These are phyloP conservation scores for Labeo rohita DNA, from an alignment of 2,113 vertebrate species.

Conservation along the genomic window DNA sequence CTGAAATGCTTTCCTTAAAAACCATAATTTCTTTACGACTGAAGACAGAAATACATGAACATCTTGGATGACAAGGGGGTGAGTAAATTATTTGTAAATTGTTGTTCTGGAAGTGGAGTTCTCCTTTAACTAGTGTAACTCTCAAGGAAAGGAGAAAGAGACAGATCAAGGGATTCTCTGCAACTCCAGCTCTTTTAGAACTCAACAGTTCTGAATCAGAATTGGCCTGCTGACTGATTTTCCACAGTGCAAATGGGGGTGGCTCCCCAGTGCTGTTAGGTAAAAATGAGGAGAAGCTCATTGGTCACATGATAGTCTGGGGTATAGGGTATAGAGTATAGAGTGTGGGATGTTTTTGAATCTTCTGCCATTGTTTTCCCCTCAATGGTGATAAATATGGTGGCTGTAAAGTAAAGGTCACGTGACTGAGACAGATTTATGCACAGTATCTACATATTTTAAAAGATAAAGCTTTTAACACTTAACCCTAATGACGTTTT, in stretches of 20 bases:
- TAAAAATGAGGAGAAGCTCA: too few species aligned
- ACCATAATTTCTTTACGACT: too few species aligned
- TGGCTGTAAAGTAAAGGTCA: slow-evolving; percentile 1
- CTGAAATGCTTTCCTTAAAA: too few species aligned
- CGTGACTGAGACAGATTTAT: slow-evolving; percentile 21
- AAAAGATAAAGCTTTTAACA: not conserved
- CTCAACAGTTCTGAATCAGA: not conserved
- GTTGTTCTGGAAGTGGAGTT: too few species aligned
- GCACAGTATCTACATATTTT: not conserved
- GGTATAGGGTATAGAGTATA: too few species aligned
- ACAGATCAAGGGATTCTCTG: not conserved
- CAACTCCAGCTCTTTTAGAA: not conserved
- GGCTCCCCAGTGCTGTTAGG: too few species aligned
- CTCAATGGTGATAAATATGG: slow-evolving; percentile 7
- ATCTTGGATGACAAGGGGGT: too few species aligned
- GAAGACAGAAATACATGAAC: too few species aligned
- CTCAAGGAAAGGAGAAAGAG: not conserved
- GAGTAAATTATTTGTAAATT: too few species aligned
- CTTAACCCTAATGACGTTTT: not conserved
- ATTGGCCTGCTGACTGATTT: not conserved
- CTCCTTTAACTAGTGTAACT: not conserved
- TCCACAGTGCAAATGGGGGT: too few species aligned
- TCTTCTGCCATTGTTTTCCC: not conserved
- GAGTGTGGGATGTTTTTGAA: not conserved
- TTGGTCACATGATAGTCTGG: too few species aligned